Conservation (phyloP, 2,888 invertebrate genomes). For the Alentia gelatinosa region DNA sequence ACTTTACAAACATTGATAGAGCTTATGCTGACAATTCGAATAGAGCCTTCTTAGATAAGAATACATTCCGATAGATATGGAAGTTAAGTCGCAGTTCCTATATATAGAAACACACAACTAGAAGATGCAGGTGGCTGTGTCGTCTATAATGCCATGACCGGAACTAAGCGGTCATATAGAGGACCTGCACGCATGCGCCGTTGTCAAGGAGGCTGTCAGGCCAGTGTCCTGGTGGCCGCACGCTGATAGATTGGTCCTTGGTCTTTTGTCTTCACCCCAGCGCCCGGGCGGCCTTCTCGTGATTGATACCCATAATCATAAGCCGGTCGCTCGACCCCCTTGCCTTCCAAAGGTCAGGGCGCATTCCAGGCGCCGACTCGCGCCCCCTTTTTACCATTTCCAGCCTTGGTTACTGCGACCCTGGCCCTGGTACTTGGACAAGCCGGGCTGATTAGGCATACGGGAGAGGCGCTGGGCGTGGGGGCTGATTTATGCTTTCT, state of each 20-base stretch:
- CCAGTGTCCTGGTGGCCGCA: not conserved
- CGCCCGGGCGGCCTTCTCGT: not conserved
- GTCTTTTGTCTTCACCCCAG: not conserved
- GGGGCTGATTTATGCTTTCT: not conserved
- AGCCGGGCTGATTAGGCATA: not conserved
- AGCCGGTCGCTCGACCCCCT: not conserved
- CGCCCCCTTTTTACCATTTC: not conserved
- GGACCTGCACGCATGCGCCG: not conserved
- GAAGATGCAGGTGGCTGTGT: not conserved
- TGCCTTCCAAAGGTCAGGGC: slow-evolving; percentile 21
- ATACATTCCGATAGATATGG: no score
- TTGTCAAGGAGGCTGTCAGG: not conserved
- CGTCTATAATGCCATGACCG: not conserved
- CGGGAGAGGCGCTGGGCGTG: not conserved
- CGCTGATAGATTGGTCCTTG: slow-evolving; percentile 11
- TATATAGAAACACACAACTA: no score
- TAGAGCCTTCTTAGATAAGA: no score
- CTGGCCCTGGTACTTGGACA: not conserved
- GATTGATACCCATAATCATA: slow-evolving; percentile 19
- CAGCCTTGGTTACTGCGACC: not conserved
- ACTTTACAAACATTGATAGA: no score
- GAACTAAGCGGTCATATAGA: slow-evolving; percentile 22
- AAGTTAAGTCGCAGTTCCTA: no score
- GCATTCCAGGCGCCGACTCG: not conserved
- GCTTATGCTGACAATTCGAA: no score